A percentile compares a stretch with the other conserved stretches of the same genome.
These are phyloP conservation scores for Eriosoma lanigerum DNA, from an alignment of 1,140 invertebrate genomes.

Conservation along the genomic window DNA sequence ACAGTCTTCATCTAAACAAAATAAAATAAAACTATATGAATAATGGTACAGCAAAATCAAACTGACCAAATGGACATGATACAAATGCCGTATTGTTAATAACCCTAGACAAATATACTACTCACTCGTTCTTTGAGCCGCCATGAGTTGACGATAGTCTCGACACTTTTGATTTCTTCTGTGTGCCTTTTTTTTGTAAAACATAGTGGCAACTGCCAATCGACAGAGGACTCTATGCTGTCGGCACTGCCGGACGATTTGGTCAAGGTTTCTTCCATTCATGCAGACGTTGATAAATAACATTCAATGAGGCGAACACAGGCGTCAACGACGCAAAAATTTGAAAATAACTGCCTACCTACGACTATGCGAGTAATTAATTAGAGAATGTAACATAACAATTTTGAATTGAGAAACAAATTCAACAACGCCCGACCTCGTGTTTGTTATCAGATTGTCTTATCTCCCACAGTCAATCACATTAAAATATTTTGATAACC, in stretches of 20 bases:
- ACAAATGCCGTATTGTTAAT: not conserved
- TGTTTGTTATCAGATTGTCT: conserved; percentile 36
- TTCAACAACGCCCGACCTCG: conserved; percentile 45
- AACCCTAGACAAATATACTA: too few species aligned
- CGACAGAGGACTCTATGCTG: conserved; percentile 54
- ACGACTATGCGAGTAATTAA: too few species aligned
- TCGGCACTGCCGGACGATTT: conserved; percentile 47
- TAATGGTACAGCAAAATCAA: too few species aligned
- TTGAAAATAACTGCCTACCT: too few species aligned
- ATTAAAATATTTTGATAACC: not conserved
- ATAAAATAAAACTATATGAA: not conserved
- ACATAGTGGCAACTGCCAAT: conserved; percentile 68
- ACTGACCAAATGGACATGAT: not conserved
- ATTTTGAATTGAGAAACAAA: not conserved
- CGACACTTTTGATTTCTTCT: conserved; percentile 74
- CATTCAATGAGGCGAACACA: conserved; percentile 18
- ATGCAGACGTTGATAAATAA: conserved; percentile 33
- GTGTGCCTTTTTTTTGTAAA: conserved; percentile 73
- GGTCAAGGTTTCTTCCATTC: conserved; percentile 49
- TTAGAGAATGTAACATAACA: not conserved
- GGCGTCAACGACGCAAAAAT: not conserved
- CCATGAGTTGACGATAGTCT: conserved; percentile 78
- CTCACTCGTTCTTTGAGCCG: conserved; percentile 85
- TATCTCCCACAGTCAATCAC: not conserved
- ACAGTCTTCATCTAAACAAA: conserved; percentile 91